These are phyloP conservation scores for Vicugna pacos DNA, from an alignment of 2,113 vertebrate species.

Conservation along the genomic window DNA sequence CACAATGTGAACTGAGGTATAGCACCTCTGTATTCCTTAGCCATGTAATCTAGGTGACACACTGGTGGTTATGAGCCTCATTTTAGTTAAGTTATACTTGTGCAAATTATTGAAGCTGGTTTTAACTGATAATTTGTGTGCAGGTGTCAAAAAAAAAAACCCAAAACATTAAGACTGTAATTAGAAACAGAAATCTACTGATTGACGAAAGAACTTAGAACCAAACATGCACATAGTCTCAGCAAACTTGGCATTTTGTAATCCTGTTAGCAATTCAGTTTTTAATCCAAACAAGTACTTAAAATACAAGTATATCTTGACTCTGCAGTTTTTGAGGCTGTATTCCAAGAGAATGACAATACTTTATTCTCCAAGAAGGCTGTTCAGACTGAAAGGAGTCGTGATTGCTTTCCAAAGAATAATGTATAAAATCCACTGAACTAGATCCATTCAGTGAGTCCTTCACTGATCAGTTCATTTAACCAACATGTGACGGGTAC, in stretches of 20 bases:
- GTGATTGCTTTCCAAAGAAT: conserved; percentile 66
- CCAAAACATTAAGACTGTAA: conserved; percentile 62
- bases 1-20: conserved; percentile 3
- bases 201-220: conserved; percentile 74
- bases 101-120: conserved; percentile 62
- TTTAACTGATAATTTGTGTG: conserved; percentile 69
- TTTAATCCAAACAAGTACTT: conserved; percentile 78
- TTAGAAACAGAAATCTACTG: conserved; percentile 77
- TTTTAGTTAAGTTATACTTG: conserved; percentile 57
- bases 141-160: conserved; percentile 73
- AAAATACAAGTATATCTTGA: conserved; percentile 76
- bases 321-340: conserved; percentile 74
- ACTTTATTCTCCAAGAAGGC: conserved; percentile 60
- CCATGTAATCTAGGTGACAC: neutral
- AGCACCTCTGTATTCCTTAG: conserved; percentile 60
- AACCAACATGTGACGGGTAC: neutral
- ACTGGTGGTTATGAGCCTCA: neutral
- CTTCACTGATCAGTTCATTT: neutral
- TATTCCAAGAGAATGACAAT: conserved; percentile 72
- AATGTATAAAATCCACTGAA: conserved; percentile 44
- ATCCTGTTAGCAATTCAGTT: conserved; percentile 76
- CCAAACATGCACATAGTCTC: conserved; percentile 63
- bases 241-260: conserved; percentile 78
- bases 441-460: neutral
- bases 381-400: conserved; percentile 61